Percentiles rank a stretch among this genome's conserved stretches.
Evolutionary conservation across 2,888 invertebrate genomes (phyloP).

Genomic region (Apodemia duryi): DNA sequence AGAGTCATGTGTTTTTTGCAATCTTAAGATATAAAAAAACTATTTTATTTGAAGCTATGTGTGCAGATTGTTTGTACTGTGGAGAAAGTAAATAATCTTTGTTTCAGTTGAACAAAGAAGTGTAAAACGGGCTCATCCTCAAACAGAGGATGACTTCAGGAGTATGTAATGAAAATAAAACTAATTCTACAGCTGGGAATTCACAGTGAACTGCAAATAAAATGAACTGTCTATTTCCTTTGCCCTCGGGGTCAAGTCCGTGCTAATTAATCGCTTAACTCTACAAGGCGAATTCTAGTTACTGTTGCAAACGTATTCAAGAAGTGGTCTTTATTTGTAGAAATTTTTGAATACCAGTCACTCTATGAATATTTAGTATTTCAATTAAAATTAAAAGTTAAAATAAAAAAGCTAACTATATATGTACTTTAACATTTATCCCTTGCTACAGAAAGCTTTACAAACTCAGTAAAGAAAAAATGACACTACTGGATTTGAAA

Average conservation of each 20-base stretch:
- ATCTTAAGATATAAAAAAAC: too few relatives aligned
- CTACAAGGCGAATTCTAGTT: conserved; percentile 10
- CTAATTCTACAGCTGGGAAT: conserved; percentile 1
- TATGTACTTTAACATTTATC: too few relatives aligned
- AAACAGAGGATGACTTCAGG: neutral
- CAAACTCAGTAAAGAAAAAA: too few relatives aligned
- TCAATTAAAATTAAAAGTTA: neutral
- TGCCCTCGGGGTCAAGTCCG: conserved; percentile 24
- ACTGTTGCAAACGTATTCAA: conserved; percentile 16
- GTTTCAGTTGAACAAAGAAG: too few relatives aligned
- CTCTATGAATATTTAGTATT: neutral
- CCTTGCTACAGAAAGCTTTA: too few relatives aligned
- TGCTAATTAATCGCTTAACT: conserved; percentile 25
- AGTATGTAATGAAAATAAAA: neutral
- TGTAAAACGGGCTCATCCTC: too few relatives aligned
- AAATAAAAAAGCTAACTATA: too few relatives aligned
- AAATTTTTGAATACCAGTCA: neutral
- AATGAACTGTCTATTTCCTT: conserved; percentile 20
- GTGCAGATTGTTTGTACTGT: too few relatives aligned
- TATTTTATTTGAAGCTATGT: too few relatives aligned
- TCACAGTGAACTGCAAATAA: conserved; percentile 10
- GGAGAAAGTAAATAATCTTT: too few relatives aligned
- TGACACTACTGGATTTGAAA: too few relatives aligned
- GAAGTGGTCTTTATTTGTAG: conserved; percentile 3
- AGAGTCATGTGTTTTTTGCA: too few relatives aligned